phyloP scores from a whole-genome alignment of 2,888 invertebrate genomes.

The Ectemnius lituratus region DNA sequence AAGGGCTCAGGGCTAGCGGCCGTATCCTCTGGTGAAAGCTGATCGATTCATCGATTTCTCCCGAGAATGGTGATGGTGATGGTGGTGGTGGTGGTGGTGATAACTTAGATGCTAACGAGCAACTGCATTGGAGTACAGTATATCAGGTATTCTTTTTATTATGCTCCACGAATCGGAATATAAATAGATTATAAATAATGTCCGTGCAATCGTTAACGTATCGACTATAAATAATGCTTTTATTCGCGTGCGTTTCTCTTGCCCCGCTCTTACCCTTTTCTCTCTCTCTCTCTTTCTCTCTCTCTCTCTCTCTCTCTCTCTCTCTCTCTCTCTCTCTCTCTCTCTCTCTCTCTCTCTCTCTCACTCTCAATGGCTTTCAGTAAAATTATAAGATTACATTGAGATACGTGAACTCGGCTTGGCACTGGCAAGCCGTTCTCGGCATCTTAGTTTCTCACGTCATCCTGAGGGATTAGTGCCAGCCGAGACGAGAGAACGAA shows the following conservation, averaged over 20 bases:
- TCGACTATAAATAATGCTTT: slow-evolving; percentile 46
- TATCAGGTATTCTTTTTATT: slow-evolving; percentile 51
- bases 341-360: neutral
- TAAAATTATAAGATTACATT: too few species aligned
- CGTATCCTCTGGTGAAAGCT: neutral
- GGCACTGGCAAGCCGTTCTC: neutral
- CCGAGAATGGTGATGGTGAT: neutral
- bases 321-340: neutral
- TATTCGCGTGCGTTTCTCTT: slow-evolving; percentile 31
- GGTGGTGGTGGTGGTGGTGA: neutral
- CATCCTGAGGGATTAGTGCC: neutral
- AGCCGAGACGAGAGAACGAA: neutral
- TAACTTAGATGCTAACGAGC: neutral
- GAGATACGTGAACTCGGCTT: neutral
- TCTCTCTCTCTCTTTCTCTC: too few species aligned
- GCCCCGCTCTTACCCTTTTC: neutral
- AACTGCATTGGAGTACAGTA: slow-evolving; percentile 10
- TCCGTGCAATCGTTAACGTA: slow-evolving; percentile 48
- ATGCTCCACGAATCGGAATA: slow-evolving; percentile 51
- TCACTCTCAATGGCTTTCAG: neutral
- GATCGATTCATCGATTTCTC: neutral
- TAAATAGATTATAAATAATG: slow-evolving; percentile 54
- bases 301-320: neutral
- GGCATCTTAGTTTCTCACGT: neutral
- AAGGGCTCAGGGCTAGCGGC: slow-evolving; percentile 18